A percentile compares a stretch with the other conserved stretches of the same genome.
Conservation (phyloP, 2,797 vertebrate species). For the Chromobotia macracanthus region DNA sequence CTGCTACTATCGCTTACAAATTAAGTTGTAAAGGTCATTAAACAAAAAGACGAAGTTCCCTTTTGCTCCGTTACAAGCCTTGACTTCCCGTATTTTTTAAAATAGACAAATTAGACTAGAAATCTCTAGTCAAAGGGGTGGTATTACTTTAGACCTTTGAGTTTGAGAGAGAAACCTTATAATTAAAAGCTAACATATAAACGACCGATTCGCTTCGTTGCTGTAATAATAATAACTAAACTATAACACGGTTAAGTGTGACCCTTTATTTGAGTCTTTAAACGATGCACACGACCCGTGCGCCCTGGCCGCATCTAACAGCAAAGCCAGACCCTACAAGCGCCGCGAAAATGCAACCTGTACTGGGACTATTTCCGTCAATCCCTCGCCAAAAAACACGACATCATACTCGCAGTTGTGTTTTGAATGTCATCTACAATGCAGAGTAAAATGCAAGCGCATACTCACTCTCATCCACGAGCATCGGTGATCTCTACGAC, state of each 20-base stretch:
- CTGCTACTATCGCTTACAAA: background rate
- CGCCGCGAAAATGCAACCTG: slow-evolving; percentile 29
- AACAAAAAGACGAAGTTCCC: too few relatives aligned
- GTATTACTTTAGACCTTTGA: too few relatives aligned
- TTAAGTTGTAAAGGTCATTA: background rate
- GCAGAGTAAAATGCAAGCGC: slow-evolving; percentile 18
- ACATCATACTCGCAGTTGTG: background rate
- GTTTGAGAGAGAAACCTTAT: background rate
- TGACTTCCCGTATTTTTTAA: background rate
- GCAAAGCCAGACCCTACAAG: slow-evolving; percentile 1
- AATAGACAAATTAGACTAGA: background rate
- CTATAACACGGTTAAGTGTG: background rate
- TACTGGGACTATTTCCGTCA: background rate
- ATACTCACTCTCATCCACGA: slow-evolving; percentile 72
- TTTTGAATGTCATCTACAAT: background rate
- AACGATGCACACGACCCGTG: slow-evolving; percentile 32
- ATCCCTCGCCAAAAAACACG: background rate
- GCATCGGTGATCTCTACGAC: slow-evolving; percentile 53
- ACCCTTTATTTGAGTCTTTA: background rate
- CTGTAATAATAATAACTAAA: background rate
- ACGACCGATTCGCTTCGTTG: slow-evolving; percentile 6
- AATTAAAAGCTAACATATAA: background rate
- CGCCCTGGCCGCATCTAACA: slow-evolving; percentile 11
- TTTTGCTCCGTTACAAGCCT: background rate
- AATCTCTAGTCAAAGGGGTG: too few relatives aligned